Base-by-base conservation (phyloP, 2,888 invertebrate species). In the Ligdia adustata region DNA sequence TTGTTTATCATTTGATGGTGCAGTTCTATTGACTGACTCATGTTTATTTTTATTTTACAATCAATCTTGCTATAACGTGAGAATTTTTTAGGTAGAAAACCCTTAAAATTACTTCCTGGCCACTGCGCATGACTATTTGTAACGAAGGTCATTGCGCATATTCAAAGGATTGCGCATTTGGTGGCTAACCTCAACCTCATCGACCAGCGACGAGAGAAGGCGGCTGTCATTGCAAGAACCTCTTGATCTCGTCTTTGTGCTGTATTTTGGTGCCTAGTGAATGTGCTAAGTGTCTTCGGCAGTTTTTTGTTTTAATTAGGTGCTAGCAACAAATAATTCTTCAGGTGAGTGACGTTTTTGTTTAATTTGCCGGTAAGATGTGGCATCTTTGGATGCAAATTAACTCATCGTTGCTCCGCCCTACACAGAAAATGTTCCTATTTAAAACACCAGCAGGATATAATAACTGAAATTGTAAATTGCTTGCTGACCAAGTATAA, bases 121-220 rank as follows among this genome's bases (percentile, higher is more conserved):
- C 60, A 66, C 62, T 75, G 88, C 89, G 88, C 89, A 89, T 89
- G 88, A 71, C 81, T 75, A 72, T 78, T 73, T 68, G 58, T 62
- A 64, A 60, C 61, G 63, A 78, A 77, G 74, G 75, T 82, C 75
- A 89, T 78, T 87, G 89, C 89, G 89, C 89, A 90, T 87, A 89
- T 80, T 89, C 89, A 87, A 84, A 86, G 82, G 86, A 84, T 89
- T 89, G 89, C 89, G 89, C 89, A 89, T 87, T 77, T 72, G 72
- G 77, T 77, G 67, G 77, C 77, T 82, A 83, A 84, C 84, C 82
- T 82, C 76, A 76, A 84, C 84, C 82, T 82, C 76, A 77, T 73
- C 74, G 80, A 85, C 87, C 87, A 88, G 81, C 83, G 72, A 79
- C 74, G 66, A 59, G 60, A 60, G 47, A 53, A 65, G 64, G 57